Percentiles rank a stretch among this genome's conserved stretches.
These are phyloP conservation scores for Drosophila prosaltans DNA, from an alignment of 1,140 invertebrate species.

Conservation along the genomic window DNA sequence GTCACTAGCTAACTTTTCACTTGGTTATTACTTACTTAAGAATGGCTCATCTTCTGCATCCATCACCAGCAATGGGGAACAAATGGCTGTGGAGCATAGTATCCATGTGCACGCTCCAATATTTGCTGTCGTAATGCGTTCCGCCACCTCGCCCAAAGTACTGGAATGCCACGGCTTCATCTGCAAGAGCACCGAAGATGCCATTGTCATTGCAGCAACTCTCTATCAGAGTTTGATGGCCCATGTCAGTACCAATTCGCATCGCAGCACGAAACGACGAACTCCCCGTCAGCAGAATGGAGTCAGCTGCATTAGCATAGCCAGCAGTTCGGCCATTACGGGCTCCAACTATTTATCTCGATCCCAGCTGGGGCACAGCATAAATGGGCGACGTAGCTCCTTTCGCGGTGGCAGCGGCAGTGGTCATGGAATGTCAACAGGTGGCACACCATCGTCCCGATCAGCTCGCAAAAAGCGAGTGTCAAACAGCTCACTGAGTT, in stretches of 20 bases:
- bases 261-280: slow-evolving; percentile 82
- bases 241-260: slow-evolving; percentile 86
- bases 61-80: slow-evolving; percentile 56
- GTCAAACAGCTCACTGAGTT: slow-evolving; percentile 85
- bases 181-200: slow-evolving; percentile 93
- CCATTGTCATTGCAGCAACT: slow-evolving; percentile 94
- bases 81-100: slow-evolving; percentile 79
- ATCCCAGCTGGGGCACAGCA: slow-evolving; percentile 57
- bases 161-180: slow-evolving; percentile 96
- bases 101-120: slow-evolving; percentile 89
- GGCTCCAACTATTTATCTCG: slow-evolving; percentile 81
- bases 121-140: slow-evolving; percentile 95
- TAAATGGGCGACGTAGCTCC: slow-evolving; percentile 67
- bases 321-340: slow-evolving; percentile 84
- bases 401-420: slow-evolving; percentile 69
- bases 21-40: too few species aligned
- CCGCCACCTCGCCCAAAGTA: slow-evolving; percentile 89
- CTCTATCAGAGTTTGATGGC: slow-evolving; percentile 93
- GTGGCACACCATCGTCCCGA: slow-evolving; percentile 58
- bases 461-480: slow-evolving; percentile 86
- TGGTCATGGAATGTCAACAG: slow-evolving; percentile 23
- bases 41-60: not conserved
- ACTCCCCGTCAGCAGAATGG: slow-evolving; percentile 88
- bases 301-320: slow-evolving; percentile 87
- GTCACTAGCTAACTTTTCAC: not conserved